These are phyloP conservation scores for Calephelis perditalis DNA, from an alignment of 2,888 invertebrate species.

Conservation along the genomic window DNA sequence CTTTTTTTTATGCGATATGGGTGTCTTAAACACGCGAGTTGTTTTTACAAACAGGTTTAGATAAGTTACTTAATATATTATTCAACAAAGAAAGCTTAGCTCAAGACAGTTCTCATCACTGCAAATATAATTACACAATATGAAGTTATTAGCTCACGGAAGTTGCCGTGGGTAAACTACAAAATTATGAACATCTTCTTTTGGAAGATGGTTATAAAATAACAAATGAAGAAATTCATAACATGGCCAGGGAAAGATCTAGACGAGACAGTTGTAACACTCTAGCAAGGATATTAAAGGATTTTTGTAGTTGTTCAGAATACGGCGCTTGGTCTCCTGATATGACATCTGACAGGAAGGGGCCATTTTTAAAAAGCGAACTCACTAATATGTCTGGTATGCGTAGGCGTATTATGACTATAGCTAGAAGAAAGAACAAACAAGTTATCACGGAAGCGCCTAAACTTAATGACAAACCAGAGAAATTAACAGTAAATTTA, in stretches of 20 bases:
- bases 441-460: constrained; percentile 50
- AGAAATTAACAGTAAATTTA: constrained; percentile 58
- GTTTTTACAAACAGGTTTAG: constrained; percentile 7
- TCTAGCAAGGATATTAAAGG: constrained; percentile 65
- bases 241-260: constrained; percentile 59
- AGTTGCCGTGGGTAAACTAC: constrained; percentile 37
- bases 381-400: constrained; percentile 70
- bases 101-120: constrained; percentile 12
- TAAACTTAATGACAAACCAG: constrained; percentile 46
- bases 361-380: constrained; percentile 65
- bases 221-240: constrained; percentile 33
- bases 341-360: constrained; percentile 62
- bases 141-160: constrained; percentile 32
- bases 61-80: constrained; percentile 11
- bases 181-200: constrained; percentile 17
- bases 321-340: constrained; percentile 74
- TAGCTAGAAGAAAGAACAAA: constrained; percentile 58
- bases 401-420: constrained; percentile 60
- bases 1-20: neutral
- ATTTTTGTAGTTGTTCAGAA: constrained; percentile 71
- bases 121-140: constrained; percentile 22
- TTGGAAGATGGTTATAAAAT: constrained; percentile 19
- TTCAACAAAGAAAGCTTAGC: constrained; percentile 9
- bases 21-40: neutral
- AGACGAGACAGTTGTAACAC: constrained; percentile 64